Base-by-base conservation (phyloP, 2,113 vertebrate species). In the Chaetodon trifascialis region DNA sequence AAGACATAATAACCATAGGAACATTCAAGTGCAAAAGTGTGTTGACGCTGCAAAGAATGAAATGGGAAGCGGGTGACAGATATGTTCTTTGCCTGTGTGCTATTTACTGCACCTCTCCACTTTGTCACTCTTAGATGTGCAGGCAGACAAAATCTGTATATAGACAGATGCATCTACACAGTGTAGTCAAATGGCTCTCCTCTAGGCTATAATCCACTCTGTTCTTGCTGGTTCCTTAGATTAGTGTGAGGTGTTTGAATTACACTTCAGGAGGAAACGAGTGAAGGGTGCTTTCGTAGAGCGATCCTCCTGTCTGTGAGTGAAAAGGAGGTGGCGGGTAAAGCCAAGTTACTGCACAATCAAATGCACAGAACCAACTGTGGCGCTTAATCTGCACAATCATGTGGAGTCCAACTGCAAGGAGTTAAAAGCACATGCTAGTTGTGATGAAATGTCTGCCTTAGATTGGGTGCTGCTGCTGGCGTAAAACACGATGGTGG, bases 361-460 rank as follows among this genome's bases (percentile, higher is more conserved):
- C 30, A 71, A 80, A 88, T 16, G 69, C 86, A 81, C 75, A 84
- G 30, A 64, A 83, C 25, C 6, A 78, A 64, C 58, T 86, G 69
- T 86, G 21, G 74, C 11, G 52, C 6, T 30, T 30, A 77, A 73
- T 73, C 52, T 73, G 82, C 82, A 87, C 83, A 87, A 69, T 76
- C 19, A 54, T 54, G 14, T 47, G 54, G n/a, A 56, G n/a, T 69
- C 40, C 4, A 49, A 36, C 56, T 56, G 30, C 70, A 68, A 71
- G 4, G 19, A 34, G 17, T 75, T 23, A 52, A 84, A 87, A 90
- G 80, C 87, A 89, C 86, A 89, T 38, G 63, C 85, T 42, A 80
- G 51, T 62, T 56, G 40, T 76, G 16, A 69, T 79, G 23, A 84
- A 76, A n/a, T 42, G 60, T 72, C 69, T 62, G 63, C 73, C 63